Evolutionary conservation across 2,797 vertebrate species (phyloP), one percentile per base, ranked within the genome.

Genomic region (Melanotaenia pygmaea): DNA sequence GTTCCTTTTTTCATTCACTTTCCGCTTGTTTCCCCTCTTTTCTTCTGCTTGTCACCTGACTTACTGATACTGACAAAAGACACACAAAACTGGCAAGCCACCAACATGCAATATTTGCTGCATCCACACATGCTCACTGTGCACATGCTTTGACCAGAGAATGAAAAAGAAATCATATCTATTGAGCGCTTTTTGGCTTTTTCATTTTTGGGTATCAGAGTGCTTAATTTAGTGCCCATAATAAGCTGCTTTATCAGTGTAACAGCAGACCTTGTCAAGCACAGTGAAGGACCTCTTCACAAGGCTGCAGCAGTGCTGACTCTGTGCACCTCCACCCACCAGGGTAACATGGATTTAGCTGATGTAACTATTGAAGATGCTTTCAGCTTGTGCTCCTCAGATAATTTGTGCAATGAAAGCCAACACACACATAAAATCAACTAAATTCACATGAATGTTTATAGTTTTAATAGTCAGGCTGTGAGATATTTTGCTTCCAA

Each of bases 161-260:
- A 22, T 6, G 14, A 51, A 50, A 72, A 70, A 76, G 60, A 70
- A 77, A 8, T 47, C 45, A 28, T 57, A 77, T 67, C 58, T 65
- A 40, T 67, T 35, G 32, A 37, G 20, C 12, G 43, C 57, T 79
- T 69, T 65, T 74, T 47, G 62, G 37, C 56, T 73, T 81, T 82
- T 64, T 47, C 72, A 77, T 80, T 78, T 76, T 51, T 34, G 67
- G 51, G 50, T 72, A 74, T 80, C 76, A 74, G 72, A 71, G 75
- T 8, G 67, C 63, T 82, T 84, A 73, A 84, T 81, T 81, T 79
- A 79, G 72, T 43, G 66, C 32, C 75, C 59, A 81, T 62, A 79
- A 67, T 77, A 82, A 87, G 76, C 82, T 70, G 67, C 54, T 87
- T 87, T 77, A 85, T 87, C 83, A 74, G 74, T 59, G 76, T 64